phyloP scores from a whole-genome alignment of 1,140 invertebrate genomes.

The Diachasma alloeum region DNA sequence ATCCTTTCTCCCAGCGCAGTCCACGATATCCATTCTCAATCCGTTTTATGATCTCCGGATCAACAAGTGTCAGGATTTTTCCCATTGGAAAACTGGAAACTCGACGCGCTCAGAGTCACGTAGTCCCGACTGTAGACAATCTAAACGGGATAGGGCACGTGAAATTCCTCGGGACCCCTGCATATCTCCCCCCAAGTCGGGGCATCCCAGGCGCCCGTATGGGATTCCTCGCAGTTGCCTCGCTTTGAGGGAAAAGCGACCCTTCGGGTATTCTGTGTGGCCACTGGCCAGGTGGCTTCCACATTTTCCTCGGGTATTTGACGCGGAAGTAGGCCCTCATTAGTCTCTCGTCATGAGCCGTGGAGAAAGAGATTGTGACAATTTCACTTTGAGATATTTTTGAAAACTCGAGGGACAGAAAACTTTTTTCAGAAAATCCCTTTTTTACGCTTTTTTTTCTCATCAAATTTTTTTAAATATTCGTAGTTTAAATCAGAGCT shows the following conservation, averaged over 20 bases:
- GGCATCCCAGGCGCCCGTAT: not conserved
- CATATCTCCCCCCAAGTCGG: not conserved
- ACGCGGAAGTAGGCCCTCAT: not conserved
- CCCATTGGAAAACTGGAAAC: no score
- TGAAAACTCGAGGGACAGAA: no score
- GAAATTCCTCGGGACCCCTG: not conserved
- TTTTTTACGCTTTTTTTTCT: no score
- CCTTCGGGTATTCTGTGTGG: not conserved
- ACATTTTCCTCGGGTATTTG: conserved; percentile 3
- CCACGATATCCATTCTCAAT: not conserved
- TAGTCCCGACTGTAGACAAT: not conserved
- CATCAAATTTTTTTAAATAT: no score
- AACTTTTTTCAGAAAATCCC: no score
- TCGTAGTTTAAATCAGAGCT: no score
- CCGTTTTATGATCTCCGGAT: not conserved
- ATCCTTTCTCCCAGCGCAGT: not conserved
- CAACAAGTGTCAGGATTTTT: no score
- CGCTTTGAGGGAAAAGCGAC: not conserved
- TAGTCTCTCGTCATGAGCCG: not conserved
- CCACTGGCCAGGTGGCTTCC: conserved; percentile 34
- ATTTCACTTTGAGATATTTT: no score
- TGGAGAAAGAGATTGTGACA: not conserved
- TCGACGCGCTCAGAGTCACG: not conserved
- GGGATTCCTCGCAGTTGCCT: not conserved
- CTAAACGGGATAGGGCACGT: not conserved